These are phyloP conservation scores for Sparus aurata DNA, from an alignment of 2,797 vertebrate species.

Conservation along the genomic window DNA sequence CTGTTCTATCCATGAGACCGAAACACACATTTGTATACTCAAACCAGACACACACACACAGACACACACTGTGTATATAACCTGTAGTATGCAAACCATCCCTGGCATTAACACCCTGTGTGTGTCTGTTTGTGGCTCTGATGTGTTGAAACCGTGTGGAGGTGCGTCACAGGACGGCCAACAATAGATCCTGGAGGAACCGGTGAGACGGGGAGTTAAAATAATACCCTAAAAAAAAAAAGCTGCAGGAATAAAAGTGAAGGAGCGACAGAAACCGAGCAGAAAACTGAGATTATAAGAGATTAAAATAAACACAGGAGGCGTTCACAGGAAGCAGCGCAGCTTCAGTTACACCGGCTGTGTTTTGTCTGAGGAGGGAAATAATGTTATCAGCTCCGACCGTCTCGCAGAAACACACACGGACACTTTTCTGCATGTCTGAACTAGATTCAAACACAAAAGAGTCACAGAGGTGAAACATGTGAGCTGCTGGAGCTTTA, in stretches of 20 bases:
- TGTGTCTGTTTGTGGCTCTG: neutral
- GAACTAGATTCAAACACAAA: neutral
- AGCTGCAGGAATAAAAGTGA: neutral
- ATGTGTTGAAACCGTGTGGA: neutral
- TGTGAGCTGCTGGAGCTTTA: neutral
- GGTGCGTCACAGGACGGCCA: neutral
- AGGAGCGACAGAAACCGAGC: neutral
- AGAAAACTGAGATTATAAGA: neutral
- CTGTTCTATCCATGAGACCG: neutral
- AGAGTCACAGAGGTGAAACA: neutral
- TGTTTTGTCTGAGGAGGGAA: neutral
- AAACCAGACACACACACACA: neutral
- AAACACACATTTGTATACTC: neutral
- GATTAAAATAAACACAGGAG: neutral
- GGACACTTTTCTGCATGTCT: neutral
- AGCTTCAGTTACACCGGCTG: slow-evolving; percentile 4
- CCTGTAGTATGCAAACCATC: slow-evolving; percentile 12
- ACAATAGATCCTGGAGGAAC: slow-evolving; percentile 37
- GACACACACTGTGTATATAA: neutral
- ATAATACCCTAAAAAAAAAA: neutral
- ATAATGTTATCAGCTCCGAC: neutral
- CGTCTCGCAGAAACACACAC: neutral
- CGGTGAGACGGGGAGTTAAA: slow-evolving; percentile 11
- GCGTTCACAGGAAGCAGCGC: slow-evolving; percentile 6
- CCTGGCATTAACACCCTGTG: neutral